Evolutionary conservation across 2,888 invertebrate species (phyloP).

Genomic region (Biston betularia): DNA sequence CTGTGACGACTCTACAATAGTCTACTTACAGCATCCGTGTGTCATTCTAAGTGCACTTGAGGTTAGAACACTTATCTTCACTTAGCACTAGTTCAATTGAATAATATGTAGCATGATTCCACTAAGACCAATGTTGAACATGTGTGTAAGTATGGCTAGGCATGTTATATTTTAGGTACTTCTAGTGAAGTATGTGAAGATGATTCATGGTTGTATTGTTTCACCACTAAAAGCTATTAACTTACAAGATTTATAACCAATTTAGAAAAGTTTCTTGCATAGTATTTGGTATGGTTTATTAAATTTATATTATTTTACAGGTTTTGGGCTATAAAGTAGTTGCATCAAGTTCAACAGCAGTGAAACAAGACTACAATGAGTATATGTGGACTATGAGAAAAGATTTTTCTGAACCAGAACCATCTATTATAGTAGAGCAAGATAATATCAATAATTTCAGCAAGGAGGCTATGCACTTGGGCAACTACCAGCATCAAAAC

Average conservation of each 20-base stretch:
- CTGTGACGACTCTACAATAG: constrained; percentile 94
- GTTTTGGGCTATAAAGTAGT: constrained; percentile 95
- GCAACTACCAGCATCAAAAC: constrained; percentile 72
- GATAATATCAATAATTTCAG: constrained; percentile 88
- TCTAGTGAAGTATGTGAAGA: background rate
- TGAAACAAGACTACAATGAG: constrained; percentile 95
- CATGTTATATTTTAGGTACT: background rate
- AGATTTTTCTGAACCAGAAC: constrained; percentile 94
- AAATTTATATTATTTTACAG: constrained; percentile 64
- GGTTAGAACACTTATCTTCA: constrained; percentile 65
- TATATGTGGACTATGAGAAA: constrained; percentile 98
- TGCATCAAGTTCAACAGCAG: constrained; percentile 93
- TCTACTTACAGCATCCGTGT: constrained; percentile 95
- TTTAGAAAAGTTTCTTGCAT: background rate
- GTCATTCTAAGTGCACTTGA: constrained; percentile 94
- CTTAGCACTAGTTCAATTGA: constrained; percentile 22
- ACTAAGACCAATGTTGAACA: background rate
- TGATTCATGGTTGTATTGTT: background rate
- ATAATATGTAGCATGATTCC: constrained; percentile 19
- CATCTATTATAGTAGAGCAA: constrained; percentile 87
- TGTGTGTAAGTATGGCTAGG: background rate
- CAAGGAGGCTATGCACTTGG: constrained; percentile 84
- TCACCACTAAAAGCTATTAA: too few relatives aligned
- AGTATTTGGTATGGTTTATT: background rate
- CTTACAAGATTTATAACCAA: background rate